Percentiles rank a stretch among this genome's conserved stretches.
phyloP scores from a whole-genome alignment of 2,888 invertebrate genomes.

The Galerucella calmariensis region DNA sequence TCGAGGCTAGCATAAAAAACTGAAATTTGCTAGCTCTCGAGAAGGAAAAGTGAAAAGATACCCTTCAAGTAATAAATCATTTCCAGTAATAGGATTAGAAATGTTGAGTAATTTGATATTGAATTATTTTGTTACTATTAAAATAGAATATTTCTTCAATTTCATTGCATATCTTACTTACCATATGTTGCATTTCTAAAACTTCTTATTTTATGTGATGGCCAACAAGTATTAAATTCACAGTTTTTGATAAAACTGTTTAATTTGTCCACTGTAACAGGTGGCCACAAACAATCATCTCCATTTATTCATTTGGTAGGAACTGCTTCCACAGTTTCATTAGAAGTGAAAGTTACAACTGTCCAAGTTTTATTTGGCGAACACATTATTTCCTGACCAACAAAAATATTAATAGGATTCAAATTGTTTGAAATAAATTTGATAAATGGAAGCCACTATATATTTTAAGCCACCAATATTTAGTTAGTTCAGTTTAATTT shows the following conservation, averaged over 20 bases:
- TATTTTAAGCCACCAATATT: background rate
- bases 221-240: conserved; percentile 21
- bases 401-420: conserved; percentile 3
- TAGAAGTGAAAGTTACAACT: conserved; percentile 20
- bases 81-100: background rate
- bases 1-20: background rate
- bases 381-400: conserved; percentile 5
- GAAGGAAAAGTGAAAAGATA: background rate
- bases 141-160: background rate
- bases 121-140: conserved; percentile 1
- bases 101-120: background rate
- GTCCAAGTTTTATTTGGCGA: background rate
- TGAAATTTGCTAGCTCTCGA: background rate
- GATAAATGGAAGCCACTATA: conserved; percentile 2
- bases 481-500: background rate
- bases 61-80: background rate
- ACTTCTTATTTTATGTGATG: conserved; percentile 22
- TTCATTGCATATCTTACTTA: conserved; percentile 9
- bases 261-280: conserved; percentile 27
- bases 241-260: conserved; percentile 21
- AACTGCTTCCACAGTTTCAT: conserved; percentile 32
- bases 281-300: conserved; percentile 33
- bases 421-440: conserved; percentile 1
- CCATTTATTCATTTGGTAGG: conserved; percentile 32
- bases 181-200: conserved; percentile 25